Evolutionary conservation across 2,113 vertebrate species (phyloP), one percentile per base, ranked within the genome.

Genomic region (Anhinga rufa): DNA sequence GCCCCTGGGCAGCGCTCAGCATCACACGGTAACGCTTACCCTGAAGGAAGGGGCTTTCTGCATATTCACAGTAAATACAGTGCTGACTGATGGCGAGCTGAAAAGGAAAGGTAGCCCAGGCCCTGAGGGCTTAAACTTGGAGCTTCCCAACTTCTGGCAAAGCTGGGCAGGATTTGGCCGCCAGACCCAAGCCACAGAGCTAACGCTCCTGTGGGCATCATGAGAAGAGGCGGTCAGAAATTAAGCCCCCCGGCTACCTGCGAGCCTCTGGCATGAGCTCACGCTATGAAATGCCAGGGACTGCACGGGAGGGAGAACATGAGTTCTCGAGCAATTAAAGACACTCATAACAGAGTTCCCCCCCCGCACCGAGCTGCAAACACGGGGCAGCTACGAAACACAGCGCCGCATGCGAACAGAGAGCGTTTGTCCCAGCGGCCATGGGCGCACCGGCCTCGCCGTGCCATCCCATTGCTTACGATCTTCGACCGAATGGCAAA

Each of bases 401-500:
- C 38, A 66, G 44, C 1, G 4, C 60, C 0, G 1, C 3, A 49
- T 0, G 0, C 19, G 46, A 28, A 82, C 49, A 52, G 69, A 21
- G 49, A 29, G 82, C 34, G 7, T 51, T 78, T 88, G 80, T 92
- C 77, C 82, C 90, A 55, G 81, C 14, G 4, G 76, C 46, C 58
- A 9, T 0, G 36, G 79, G 21, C 6, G 4, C 51, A 7, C 14
- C 34, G 4, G 55, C 32, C 42, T 51, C 6, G 5, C n/a, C 1
- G 1, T 18, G 65, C 44, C 69, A 58, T 6, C 72, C 76, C 80
- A 22, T 20, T 7, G 9, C 66, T 58, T 3, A 19, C 0, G 0
- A 19, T 12, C 38, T 8, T 17, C 61, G 42, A 13, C 7, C 4
- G 2, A 49, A 42, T 0, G 7, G 4, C 62, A 42, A 17, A 36